Percentiles rank a stretch among this genome's conserved stretches.
Evolutionary conservation across 2,888 invertebrate species (phyloP).

Genomic region (Gerris lacustris): DNA sequence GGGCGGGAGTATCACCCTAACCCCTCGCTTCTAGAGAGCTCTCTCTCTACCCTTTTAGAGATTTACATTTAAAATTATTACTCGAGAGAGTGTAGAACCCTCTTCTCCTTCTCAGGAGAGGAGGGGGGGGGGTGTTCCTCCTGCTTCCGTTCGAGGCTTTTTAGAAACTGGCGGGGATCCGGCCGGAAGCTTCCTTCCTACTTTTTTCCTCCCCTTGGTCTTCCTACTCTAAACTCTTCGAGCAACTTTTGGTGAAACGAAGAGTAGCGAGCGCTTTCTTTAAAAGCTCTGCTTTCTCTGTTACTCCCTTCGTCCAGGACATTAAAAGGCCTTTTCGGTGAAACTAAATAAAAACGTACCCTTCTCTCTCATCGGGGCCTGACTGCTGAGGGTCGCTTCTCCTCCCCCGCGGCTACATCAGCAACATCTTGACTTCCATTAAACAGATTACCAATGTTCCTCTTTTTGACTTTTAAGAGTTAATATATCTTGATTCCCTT

Average conservation of each 20-base stretch:
- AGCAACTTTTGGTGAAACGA: no score
- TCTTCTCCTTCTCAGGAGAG: neutral
- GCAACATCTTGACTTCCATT: conserved; percentile 1
- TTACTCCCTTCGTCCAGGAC: neutral
- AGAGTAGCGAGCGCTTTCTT: no score
- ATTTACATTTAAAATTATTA: conserved; percentile 5
- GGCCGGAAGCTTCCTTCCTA: neutral
- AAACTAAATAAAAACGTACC: neutral
- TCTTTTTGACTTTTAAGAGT: no score
- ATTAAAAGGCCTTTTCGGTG: neutral
- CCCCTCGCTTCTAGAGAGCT: neutral
- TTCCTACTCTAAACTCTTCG: neutral
- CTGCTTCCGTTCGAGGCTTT: no score
- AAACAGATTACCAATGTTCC: neutral
- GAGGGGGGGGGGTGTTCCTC: no score
- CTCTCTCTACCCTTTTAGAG: neutral
- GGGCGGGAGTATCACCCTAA: neutral
- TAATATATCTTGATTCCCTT: no score
- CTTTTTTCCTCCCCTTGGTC: neutral
- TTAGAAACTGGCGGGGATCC: no score
- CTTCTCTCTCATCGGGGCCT: no score
- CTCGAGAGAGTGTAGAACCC: neutral
- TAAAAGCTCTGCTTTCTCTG: no score
- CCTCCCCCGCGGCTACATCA: neutral
- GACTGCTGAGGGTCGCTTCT: no score